Evolutionary conservation across 53 echinoderm and acorn worm species (phyloP), one percentile per base, ranked within the genome.

Genomic region (Echinarachnius parma): DNA sequence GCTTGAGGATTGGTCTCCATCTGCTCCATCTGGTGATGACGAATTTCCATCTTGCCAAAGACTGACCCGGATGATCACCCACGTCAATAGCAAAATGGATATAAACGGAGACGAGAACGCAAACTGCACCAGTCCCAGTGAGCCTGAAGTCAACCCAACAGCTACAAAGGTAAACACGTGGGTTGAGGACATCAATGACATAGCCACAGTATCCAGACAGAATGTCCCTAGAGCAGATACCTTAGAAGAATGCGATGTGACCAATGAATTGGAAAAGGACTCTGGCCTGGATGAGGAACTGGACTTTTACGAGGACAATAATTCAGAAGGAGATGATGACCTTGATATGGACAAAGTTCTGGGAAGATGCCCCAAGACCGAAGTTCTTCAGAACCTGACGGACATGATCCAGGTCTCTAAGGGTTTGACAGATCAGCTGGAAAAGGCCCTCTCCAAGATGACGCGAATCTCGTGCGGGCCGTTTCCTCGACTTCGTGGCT

Each of bases 391-490:
- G 49, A 47, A 30, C 28, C 30, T 66, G 49, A 13, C 20, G 32
- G 49, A 66, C 50, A 66, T 66, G 50, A 21, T 66, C 31, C 66
- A 66, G 49, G 28, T 66, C 5, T 66, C 66, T 26, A 66, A 48
- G 66, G 48, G 48, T 20, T 48, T 31, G 9, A 49, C 66, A 28
- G 21, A 31, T 31, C 66, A 66, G 49, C 48, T 66, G 1, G 48
- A 66, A 49, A 48, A 28, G 32, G 48, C 49, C 1, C 48, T 48
- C 32, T 21, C 23, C 19, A 0, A 50, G 68, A 35, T 35, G 28
- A 54, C 34, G n/a, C 36, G 26, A 13, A 19, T 57, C 62, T 5
- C 62, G 57, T 23, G n/a, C 75, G 28, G 82, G 48, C 48, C 62
- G 9, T 57, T 45, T 57, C 39, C 64, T 55, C 75, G 82, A 59